Evolutionary conservation across 2,888 invertebrate species (phyloP).

Genomic region (Adela reaumurella): DNA sequence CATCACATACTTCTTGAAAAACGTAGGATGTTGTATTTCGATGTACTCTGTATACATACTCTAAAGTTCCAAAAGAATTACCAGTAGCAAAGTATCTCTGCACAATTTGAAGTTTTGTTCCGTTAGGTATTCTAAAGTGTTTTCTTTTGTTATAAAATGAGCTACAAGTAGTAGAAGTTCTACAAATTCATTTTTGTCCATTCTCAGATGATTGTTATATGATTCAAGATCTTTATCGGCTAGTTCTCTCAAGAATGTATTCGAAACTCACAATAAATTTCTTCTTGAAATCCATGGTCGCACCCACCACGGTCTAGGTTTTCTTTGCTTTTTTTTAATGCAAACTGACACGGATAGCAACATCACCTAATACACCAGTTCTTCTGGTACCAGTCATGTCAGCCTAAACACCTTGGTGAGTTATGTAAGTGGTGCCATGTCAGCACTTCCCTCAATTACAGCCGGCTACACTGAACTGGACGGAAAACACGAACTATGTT

Average conservation of each 20-base stretch:
- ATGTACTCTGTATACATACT: slow-evolving; percentile 8
- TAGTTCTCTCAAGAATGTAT: slow-evolving; percentile 10
- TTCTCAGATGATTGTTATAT: slow-evolving; percentile 10
- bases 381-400: no score
- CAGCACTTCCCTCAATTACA: no score
- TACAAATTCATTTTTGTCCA: slow-evolving; percentile 10
- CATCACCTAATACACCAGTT: no score
- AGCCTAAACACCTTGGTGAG: no score
- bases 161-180: slow-evolving; percentile 9
- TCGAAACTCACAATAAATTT: slow-evolving; percentile 11
- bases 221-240: slow-evolving; percentile 12
- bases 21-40: slow-evolving; percentile 11
- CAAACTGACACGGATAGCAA: no score
- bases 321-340: slow-evolving; percentile 12
- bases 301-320: slow-evolving; percentile 12
- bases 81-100: no score
- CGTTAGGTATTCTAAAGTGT: slow-evolving; percentile 9
- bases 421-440: no score
- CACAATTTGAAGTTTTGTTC: slow-evolving; percentile 10
- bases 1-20: slow-evolving; percentile 11
- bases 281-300: slow-evolving; percentile 12
- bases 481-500: no score
- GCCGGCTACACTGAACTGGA: no score
- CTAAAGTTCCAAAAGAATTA: slow-evolving; percentile 6
- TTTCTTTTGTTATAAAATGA: slow-evolving; percentile 6